phyloP scores from a whole-genome alignment of 37 sponge, comb jelly and placozoan genomes.

The Dysidea cf. avara region DNA sequence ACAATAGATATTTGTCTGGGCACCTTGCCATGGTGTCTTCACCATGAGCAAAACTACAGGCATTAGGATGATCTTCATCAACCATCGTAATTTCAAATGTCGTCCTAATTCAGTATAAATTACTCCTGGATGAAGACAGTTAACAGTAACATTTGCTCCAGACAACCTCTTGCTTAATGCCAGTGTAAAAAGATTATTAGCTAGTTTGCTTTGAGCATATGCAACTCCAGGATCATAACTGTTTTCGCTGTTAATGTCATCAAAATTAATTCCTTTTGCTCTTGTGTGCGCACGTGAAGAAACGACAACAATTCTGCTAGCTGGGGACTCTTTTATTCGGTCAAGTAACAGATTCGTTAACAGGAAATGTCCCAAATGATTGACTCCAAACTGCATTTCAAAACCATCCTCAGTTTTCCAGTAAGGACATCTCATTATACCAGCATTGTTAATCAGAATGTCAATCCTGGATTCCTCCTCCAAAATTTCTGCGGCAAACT shows the following conservation, averaged over 20 bases:
- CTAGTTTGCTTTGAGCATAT: conserved; percentile 76
- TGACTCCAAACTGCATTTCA: conserved; percentile 83
- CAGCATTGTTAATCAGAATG: conserved; percentile 93
- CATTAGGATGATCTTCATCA: background rate
- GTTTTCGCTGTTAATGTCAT: conserved; percentile 54
- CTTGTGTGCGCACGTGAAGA: conserved; percentile 45
- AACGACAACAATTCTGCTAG: conserved; percentile 66
- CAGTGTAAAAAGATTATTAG: conserved; percentile 78
- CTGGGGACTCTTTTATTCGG: conserved; percentile 56
- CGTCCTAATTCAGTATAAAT: conserved; percentile 58
- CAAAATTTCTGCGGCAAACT: conserved; percentile 35
- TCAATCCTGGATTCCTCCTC: conserved; percentile 63
- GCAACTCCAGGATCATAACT: conserved; percentile 12
- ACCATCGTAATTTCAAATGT: background rate
- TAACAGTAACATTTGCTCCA: conserved; percentile 64
- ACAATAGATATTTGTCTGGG: conserved; percentile 74
- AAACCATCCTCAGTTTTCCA: conserved; percentile 73
- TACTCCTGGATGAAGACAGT: conserved; percentile 72
- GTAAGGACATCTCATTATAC: conserved; percentile 67
- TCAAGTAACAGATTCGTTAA: conserved; percentile 87
- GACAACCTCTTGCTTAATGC: conserved; percentile 44
- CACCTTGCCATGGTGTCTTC: conserved; percentile 69
- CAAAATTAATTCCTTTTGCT: conserved; percentile 49
- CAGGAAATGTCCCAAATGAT: conserved; percentile 91
- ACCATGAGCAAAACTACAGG: conserved; percentile 21